Evolutionary conservation across 2,113 vertebrate species (phyloP).

Genomic region (Mohoua ochrocephala): DNA sequence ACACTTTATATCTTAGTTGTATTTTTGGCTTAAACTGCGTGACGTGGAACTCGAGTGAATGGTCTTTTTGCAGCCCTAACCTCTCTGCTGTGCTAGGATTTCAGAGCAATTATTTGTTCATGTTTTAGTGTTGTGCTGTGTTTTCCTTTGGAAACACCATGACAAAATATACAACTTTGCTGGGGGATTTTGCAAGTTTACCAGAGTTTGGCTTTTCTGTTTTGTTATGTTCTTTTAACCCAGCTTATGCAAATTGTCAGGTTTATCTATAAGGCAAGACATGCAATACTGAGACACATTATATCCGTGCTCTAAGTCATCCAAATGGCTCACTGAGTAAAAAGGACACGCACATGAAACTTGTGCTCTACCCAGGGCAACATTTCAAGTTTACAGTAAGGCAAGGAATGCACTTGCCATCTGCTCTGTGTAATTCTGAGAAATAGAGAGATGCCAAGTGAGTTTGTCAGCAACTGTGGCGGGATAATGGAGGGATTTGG

Average conservation of each 20-base stretch:
- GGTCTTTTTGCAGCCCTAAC: not conserved
- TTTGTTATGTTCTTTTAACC: not conserved
- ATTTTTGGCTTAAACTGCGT: not conserved
- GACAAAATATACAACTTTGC: not conserved
- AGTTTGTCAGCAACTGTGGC: rapidly evolving
- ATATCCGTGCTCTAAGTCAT: not conserved
- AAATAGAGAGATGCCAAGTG: not conserved
- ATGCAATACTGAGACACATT: not conserved
- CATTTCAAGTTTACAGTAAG: not conserved
- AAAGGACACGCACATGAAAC: not conserved
- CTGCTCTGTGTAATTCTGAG: not conserved
- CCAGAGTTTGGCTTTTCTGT: not conserved
- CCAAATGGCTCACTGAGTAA: not conserved
- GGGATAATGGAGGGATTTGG: not conserved
- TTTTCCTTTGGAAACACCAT: not conserved
- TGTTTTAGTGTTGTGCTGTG: not conserved
- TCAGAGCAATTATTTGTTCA: not conserved
- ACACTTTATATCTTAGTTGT: not conserved
- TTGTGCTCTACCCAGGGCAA: not conserved
- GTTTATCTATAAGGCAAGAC: not conserved
- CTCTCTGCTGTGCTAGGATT: not conserved
- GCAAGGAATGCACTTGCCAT: not conserved
- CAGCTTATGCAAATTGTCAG: not conserved
- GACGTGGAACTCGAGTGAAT: not conserved
- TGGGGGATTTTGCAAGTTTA: not conserved